These are phyloP conservation scores for Trichogramma pretiosum DNA, from an alignment of 1,140 invertebrate genomes.

Conservation along the genomic window DNA sequence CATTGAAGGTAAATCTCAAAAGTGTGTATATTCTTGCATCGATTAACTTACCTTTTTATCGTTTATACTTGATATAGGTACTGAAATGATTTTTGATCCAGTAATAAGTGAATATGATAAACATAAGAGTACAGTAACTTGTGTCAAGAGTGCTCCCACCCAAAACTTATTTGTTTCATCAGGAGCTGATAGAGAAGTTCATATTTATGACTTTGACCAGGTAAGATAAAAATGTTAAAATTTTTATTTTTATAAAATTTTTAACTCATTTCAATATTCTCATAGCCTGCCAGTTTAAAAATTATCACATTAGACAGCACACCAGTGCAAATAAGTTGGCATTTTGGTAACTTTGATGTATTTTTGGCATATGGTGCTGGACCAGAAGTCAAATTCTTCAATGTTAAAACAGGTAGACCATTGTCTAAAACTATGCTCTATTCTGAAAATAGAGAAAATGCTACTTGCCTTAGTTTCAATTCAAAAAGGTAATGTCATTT, in stretches of 20 bases:
- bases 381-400: constrained; percentile 31
- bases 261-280: constrained; percentile 2
- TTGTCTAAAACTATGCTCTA: constrained; percentile 30
- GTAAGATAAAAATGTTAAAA: constrained; percentile 22
- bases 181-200: constrained; percentile 38
- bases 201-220: constrained; percentile 38
- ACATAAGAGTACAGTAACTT: constrained; percentile 36
- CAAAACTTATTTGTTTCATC: constrained; percentile 34
- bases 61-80: constrained; percentile 29
- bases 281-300: constrained; percentile 26
- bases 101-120: constrained; percentile 39
- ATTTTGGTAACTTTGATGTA: constrained; percentile 31
- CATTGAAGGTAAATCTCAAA: constrained; percentile 27
- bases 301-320: constrained; percentile 34
- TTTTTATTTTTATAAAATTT: constrained; percentile 5
- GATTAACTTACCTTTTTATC: neutral
- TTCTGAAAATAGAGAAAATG: constrained; percentile 27
- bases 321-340: constrained; percentile 35
- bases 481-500: constrained; percentile 31
- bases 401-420: constrained; percentile 26
- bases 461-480: constrained; percentile 37
- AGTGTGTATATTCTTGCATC: too few relatives aligned
- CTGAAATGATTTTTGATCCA: constrained; percentile 35
- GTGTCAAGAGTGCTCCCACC: constrained; percentile 34
- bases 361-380: constrained; percentile 36